Evolutionary conservation across 1,140 invertebrate species (phyloP).

Genomic region (Ceratosolen solmsi): DNA sequence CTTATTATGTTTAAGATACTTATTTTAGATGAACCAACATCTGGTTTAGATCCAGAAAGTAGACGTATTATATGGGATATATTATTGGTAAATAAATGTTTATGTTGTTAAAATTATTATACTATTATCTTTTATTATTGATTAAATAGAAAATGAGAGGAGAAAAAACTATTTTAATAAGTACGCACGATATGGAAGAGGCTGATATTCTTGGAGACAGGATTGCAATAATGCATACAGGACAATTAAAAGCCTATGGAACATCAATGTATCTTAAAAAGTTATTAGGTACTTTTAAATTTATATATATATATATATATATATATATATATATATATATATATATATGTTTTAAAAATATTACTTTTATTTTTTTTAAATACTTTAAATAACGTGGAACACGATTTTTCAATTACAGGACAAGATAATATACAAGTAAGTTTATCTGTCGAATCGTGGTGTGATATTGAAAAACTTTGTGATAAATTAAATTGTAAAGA

Average conservation of each 20-base stretch:
- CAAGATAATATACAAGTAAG: constrained; percentile 71
- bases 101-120: neutral
- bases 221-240: constrained; percentile 92
- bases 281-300: constrained; percentile 79
- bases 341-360: too few relatives aligned
- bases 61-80: constrained; percentile 92
- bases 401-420: constrained; percentile 48
- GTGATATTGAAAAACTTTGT: constrained; percentile 59
- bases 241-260: constrained; percentile 86
- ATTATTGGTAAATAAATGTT: constrained; percentile 69
- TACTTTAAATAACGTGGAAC: too few relatives aligned
- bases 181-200: constrained; percentile 99
- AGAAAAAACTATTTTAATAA: constrained; percentile 89
- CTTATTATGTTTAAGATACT: constrained; percentile 67
- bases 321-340: too few relatives aligned
- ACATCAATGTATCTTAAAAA: constrained; percentile 91
- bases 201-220: constrained; percentile 94
- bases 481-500: constrained; percentile 58
- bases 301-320: neutral
- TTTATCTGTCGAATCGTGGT: constrained; percentile 63
- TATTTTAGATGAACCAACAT: constrained; percentile 94
- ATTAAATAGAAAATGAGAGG: constrained; percentile 70
- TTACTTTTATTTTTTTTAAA: too few relatives aligned
- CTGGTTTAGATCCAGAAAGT: constrained; percentile 95
- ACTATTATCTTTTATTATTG: neutral